These are phyloP conservation scores for Drosophila histrio DNA, from an alignment of 2,888 invertebrate species.

Conservation along the genomic window DNA sequence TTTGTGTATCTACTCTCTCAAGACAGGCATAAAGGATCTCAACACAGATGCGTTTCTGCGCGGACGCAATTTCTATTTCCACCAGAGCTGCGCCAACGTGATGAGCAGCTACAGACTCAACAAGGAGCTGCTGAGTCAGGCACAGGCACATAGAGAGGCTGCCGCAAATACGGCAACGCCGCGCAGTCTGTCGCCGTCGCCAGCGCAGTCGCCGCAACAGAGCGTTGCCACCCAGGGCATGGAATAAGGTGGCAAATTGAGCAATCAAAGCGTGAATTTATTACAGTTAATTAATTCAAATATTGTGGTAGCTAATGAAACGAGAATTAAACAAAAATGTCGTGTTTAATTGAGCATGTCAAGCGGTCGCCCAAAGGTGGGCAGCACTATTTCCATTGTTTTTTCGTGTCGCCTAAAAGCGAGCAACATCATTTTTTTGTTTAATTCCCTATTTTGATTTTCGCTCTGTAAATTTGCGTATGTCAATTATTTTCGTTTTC, in stretches of 20 bases:
- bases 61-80: slow-evolving; percentile 83
- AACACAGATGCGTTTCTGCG: slow-evolving; percentile 83
- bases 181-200: slow-evolving; percentile 71
- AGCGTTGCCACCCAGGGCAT: slow-evolving; percentile 59
- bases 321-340: slow-evolving; percentile 41
- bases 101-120: slow-evolving; percentile 83
- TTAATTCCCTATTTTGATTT: slow-evolving; percentile 15
- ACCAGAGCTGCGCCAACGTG: slow-evolving; percentile 84
- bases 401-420: slow-evolving; percentile 26
- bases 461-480: slow-evolving; percentile 20
- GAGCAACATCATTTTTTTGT: slow-evolving; percentile 23
- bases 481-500: slow-evolving; percentile 1
- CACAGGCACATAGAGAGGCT: slow-evolving; percentile 62
- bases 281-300: slow-evolving; percentile 71
- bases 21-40: slow-evolving; percentile 84
- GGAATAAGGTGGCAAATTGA: slow-evolving; percentile 44
- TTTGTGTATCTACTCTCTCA: slow-evolving; percentile 48
- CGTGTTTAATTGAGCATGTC: slow-evolving; percentile 45
- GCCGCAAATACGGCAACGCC: slow-evolving; percentile 56
- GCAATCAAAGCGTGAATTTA: slow-evolving; percentile 76
- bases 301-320: slow-evolving; percentile 69
- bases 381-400: slow-evolving; percentile 18
- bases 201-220: slow-evolving; percentile 76
- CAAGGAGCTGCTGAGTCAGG: slow-evolving; percentile 81
- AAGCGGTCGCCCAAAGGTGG: slow-evolving; percentile 33